These are phyloP conservation scores for Lacerta viridis DNA, from an alignment of 2,797 vertebrate genomes.

Conservation along the genomic window DNA sequence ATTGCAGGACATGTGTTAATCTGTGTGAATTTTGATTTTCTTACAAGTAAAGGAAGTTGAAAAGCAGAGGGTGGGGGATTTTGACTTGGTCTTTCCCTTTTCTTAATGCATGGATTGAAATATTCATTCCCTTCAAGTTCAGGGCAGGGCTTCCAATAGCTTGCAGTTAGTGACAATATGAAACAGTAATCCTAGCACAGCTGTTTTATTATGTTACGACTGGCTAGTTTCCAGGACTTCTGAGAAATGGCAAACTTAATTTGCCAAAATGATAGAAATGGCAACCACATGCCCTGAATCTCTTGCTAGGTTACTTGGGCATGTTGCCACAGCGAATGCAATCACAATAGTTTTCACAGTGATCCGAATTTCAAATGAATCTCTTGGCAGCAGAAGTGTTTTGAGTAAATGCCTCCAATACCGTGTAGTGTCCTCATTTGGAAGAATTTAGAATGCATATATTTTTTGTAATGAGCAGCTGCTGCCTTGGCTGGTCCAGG, in stretches of 20 bases:
- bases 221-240: conserved; percentile 76
- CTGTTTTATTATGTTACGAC: conserved; percentile 63
- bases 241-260: conserved; percentile 75
- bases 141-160: conserved; percentile 29
- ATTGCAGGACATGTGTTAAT: background rate
- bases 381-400: conserved; percentile 70
- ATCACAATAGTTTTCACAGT: conserved; percentile 64
- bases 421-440: conserved; percentile 56
- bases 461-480: conserved; percentile 8
- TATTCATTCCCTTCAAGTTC: background rate
- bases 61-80: background rate
- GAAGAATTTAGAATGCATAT: conserved; percentile 39
- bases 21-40: background rate
- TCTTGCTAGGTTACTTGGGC: conserved; percentile 71
- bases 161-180: conserved; percentile 39
- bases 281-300: conserved; percentile 52
- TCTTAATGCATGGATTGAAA: background rate
- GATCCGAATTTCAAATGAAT: conserved; percentile 73
- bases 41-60: background rate
- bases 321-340: conserved; percentile 52
- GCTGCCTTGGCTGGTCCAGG: conserved; percentile 31
- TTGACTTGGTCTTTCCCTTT: background rate
- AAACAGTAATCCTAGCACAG: conserved; percentile 58
- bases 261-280: conserved; percentile 79
- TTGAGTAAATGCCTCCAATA: conserved; percentile 63